phyloP scores from a whole-genome alignment of 2,113 vertebrate genomes.

The Platysternon megacephalum region DNA sequence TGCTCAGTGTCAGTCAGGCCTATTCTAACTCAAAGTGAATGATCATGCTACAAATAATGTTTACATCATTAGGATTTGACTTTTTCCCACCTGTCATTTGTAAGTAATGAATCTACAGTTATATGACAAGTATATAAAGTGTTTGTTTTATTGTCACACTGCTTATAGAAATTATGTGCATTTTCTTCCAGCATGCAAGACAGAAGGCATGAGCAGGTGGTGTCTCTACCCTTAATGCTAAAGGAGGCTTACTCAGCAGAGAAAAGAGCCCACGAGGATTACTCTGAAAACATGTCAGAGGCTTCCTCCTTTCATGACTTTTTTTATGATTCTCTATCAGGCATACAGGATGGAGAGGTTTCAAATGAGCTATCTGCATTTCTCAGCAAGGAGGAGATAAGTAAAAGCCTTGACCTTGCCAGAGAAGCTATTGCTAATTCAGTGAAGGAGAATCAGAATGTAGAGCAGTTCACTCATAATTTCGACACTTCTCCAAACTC shows the following conservation, averaged over 20 bases:
- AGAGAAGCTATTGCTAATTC: conserved; percentile 85
- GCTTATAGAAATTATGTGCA: not conserved
- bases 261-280: conserved; percentile 59
- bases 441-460: conserved; percentile 65
- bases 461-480: conserved; percentile 68
- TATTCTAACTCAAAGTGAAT: not conserved
- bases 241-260: conserved; percentile 75
- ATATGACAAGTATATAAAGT: not conserved
- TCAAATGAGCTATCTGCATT: conserved; percentile 91
- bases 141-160: not conserved
- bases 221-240: conserved; percentile 79
- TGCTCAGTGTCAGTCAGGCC: not conserved
- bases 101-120: not conserved
- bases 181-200: conserved; percentile 87
- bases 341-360: conserved; percentile 81
- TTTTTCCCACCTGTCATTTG: not conserved
- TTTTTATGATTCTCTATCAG: conserved; percentile 84
- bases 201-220: conserved; percentile 79
- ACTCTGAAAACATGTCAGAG: conserved; percentile 81
- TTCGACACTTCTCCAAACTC: conserved; percentile 48
- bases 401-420: conserved; percentile 93
- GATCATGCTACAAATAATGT: not conserved
- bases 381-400: conserved; percentile 93
- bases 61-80: not conserved
- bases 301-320: conserved; percentile 82